Conservation (phyloP, 2,797 vertebrate species). For the Labroides dimidiatus region DNA sequence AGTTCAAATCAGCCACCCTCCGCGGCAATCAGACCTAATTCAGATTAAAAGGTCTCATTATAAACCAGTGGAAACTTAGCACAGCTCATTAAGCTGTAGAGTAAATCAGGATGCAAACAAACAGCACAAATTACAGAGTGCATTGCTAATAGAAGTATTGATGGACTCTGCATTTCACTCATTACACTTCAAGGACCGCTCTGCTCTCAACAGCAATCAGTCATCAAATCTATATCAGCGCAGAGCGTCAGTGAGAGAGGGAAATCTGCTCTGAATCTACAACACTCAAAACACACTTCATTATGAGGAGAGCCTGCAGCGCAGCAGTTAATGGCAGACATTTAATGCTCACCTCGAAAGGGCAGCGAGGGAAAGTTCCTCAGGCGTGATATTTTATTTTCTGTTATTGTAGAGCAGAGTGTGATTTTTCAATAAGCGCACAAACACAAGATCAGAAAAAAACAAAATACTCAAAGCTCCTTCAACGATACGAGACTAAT, state of each 20-base stretch:
- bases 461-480: neutral
- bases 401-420: conserved; percentile 2
- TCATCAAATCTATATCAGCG: conserved; percentile 14
- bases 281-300: conserved; percentile 17
- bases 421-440: conserved; percentile 30
- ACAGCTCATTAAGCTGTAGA: conserved; percentile 36
- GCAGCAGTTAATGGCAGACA: conserved; percentile 16
- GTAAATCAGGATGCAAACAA: conserved; percentile 44
- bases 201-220: conserved; percentile 39
- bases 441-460: conserved; percentile 21
- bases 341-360: conserved; percentile 28
- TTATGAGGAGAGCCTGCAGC: conserved; percentile 14
- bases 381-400: conserved; percentile 8
- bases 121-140: conserved; percentile 26
- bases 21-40: conserved; percentile 25
- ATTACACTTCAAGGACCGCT: conserved; percentile 24
- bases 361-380: conserved; percentile 3
- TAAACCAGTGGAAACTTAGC: conserved; percentile 25
- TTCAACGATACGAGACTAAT: neutral
- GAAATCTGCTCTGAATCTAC: conserved; percentile 1
- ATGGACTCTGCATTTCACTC: conserved; percentile 47
- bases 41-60: conserved; percentile 44
- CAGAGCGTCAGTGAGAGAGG: conserved; percentile 9
- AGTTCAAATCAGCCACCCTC: conserved; percentile 30
- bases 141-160: conserved; percentile 39